Percentiles rank a stretch among this genome's conserved stretches.
phyloP scores from a whole-genome alignment of 2,113 vertebrate genomes.

The Callipepla squamata region DNA sequence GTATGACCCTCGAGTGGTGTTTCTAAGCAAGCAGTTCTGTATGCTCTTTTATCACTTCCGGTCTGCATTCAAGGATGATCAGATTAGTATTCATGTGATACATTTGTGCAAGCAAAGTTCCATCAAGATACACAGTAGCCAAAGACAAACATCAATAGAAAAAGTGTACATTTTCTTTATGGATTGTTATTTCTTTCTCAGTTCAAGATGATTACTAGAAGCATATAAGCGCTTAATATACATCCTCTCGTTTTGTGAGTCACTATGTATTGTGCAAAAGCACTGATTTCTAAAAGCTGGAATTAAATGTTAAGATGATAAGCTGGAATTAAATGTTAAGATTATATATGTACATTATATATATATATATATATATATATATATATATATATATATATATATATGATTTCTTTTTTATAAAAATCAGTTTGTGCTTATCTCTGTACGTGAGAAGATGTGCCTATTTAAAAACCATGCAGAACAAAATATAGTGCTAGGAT shows the following conservation, averaged over 20 bases:
- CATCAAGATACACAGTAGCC: not conserved
- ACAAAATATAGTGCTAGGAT: not conserved
- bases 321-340: not conserved
- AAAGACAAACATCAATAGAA: not conserved
- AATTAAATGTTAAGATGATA: not conserved
- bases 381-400: no score
- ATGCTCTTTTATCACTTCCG: not conserved
- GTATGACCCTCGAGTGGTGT: not conserved
- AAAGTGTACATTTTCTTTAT: not conserved
- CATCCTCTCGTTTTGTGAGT: slow-evolving; percentile 4
- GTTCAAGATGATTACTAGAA: slow-evolving; percentile 18
- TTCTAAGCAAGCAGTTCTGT: not conserved
- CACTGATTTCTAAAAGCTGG: not conserved
- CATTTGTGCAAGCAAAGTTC: not conserved
- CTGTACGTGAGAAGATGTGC: not conserved
- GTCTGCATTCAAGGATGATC: not conserved
- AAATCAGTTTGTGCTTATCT: not conserved
- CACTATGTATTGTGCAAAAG: slow-evolving; percentile 8
- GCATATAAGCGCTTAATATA: slow-evolving; percentile 24
- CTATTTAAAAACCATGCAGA: not conserved
- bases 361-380: no score
- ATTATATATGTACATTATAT: not conserved
- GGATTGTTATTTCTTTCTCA: slow-evolving; percentile 6
- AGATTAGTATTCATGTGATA: slow-evolving; percentile 6
- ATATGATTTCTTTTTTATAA: not conserved